Conservation (phyloP, 2,797 vertebrate species). For the Pipistrellus nathusii region DNA sequence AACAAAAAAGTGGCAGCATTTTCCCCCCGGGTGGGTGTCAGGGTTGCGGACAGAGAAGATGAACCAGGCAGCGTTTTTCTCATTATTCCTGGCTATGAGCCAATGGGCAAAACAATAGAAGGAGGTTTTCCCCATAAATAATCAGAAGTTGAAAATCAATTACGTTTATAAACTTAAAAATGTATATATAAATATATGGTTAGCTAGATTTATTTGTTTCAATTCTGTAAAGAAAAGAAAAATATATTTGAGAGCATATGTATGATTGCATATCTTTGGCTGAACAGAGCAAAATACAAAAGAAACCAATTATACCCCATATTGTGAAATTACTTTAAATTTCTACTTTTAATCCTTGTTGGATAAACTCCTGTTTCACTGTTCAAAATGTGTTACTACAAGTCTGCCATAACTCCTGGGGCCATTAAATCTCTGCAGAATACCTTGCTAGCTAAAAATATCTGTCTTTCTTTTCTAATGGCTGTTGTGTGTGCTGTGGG, state of each 20-base stretch:
- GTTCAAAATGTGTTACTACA: conserved; percentile 51
- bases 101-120: background rate
- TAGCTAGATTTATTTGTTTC: background rate
- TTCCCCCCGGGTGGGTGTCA: fast-evolving
- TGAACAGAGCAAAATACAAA: conserved; percentile 60
- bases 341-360: conserved; percentile 59
- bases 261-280: conserved; percentile 17
- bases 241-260: conserved; percentile 40
- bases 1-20: background rate
- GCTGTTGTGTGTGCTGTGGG: background rate
- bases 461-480: background rate
- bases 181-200: background rate
- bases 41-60: background rate
- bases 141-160: background rate
- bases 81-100: background rate
- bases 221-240: background rate
- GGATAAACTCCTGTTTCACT: conserved; percentile 64
- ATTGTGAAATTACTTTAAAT: conserved; percentile 72
- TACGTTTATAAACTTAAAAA: background rate
- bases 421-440: conserved; percentile 17
- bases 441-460: conserved; percentile 10
- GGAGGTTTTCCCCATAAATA: background rate
- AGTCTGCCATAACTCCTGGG: background rate
- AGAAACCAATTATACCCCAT: conserved; percentile 72
- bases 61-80: background rate